Evolutionary conservation across 1,140 invertebrate genomes (phyloP), one percentile per base, ranked within the genome.

Genomic region (Eubasilissa regina): DNA sequence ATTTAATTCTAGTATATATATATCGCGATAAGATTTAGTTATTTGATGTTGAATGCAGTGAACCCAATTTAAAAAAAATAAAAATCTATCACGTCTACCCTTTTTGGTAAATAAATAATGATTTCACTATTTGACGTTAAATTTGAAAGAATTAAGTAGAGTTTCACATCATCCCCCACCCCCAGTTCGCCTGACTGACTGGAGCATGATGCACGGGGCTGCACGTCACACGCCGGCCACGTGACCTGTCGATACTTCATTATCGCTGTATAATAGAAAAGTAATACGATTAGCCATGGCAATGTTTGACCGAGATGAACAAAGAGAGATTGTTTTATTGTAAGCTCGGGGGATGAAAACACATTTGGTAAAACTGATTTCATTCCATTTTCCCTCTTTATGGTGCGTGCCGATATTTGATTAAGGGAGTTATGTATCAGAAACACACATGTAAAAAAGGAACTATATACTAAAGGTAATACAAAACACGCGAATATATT

Each of bases 191-290:
- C n/a, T n/a, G n/a, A n/a, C n/a, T n/a, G n/a, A n/a, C n/a, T n/a
- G n/a, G n/a, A n/a, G 55, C 55, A 7, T 15, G 55, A 6, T 58
- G 55, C 55, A 19, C 55, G 17, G 55, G 0, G 45, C n/a, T 19
- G 15, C 19, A 76, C 45, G 56, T 45, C 47, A 12, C 72, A 51
- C n/a, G 72, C 12, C 45, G 3, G 75, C 17, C 75, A 76, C 75
- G 75, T 76, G 75, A 19, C 75, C 56, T 48, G 45, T 76, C 75
- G 75, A 76, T 76, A 76, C 75, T 75, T 62, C 53, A 64, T 76
- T 76, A 47, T 21, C 58, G 51, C 58, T 76, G 19, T 35, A 51
- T 76, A 76, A 76, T 76, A 56, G 75, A 64, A 64, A 62, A 48
- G n/a, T 76, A 51, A 76, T 76, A 51, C 56, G 58, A 76, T 76